Conservation (phyloP, 2,888 invertebrate genomes). For the Macrophya alboannulata region DNA sequence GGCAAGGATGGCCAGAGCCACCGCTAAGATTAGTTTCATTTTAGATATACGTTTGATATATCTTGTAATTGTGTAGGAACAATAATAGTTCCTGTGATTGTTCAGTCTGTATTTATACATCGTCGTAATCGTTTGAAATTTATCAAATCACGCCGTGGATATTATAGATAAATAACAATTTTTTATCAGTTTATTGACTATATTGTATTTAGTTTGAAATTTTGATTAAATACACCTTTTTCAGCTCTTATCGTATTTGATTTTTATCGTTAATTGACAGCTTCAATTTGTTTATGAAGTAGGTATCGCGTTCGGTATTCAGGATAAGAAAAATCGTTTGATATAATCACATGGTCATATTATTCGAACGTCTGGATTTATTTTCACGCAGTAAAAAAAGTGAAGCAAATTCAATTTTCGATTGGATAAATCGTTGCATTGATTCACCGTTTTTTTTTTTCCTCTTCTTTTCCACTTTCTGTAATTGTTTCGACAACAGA, state of each 20-base stretch:
- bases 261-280: background rate
- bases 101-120: background rate
- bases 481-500: too few relatives aligned
- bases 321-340: background rate
- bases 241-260: background rate
- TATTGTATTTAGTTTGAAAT: background rate
- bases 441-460: too few relatives aligned
- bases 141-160: background rate
- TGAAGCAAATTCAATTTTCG: too few relatives aligned
- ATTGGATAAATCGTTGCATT: too few relatives aligned
- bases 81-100: background rate
- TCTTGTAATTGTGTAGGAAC: background rate
- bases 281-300: background rate
- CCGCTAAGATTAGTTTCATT: slow-evolving; percentile 23
- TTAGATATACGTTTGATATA: background rate
- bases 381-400: too few relatives aligned
- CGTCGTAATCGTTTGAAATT: background rate
- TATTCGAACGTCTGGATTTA: too few relatives aligned
- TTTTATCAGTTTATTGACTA: slow-evolving; percentile 7
- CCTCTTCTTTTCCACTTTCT: too few relatives aligned
- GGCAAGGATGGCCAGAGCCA: slow-evolving; percentile 35
- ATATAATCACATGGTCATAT: too few relatives aligned
- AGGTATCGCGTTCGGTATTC: background rate
- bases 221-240: too few relatives aligned
- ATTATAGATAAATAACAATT: background rate